Conservation (phyloP, 2,888 invertebrate genomes). For the Elysia crispata region DNA sequence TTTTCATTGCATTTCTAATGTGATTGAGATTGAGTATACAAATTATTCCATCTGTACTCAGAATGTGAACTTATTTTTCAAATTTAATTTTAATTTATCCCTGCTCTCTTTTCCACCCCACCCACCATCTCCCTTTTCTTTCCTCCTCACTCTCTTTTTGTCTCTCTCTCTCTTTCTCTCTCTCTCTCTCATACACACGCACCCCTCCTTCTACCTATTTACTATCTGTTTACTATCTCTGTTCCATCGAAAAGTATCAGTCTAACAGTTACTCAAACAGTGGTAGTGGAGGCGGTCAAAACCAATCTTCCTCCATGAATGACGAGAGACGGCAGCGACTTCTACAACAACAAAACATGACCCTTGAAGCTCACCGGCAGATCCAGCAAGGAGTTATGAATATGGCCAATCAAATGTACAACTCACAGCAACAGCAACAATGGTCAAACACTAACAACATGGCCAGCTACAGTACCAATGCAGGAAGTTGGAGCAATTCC, state of each 20-base stretch:
- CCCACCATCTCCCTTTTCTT: too few relatives aligned
- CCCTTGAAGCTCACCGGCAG: slow-evolving; percentile 35
- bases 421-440: neutral
- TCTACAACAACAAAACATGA: slow-evolving; percentile 38
- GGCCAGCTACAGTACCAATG: neutral
- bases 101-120: too few relatives aligned
- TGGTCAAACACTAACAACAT: neutral
- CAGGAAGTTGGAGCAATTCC: slow-evolving; percentile 4
- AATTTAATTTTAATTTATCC: too few relatives aligned
- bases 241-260: neutral
- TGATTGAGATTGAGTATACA: too few relatives aligned
- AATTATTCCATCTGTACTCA: too few relatives aligned
- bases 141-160: too few relatives aligned
- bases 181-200: too few relatives aligned
- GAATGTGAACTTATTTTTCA: too few relatives aligned
- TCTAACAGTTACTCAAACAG: neutral
- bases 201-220: too few relatives aligned
- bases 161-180: too few relatives aligned
- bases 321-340: slow-evolving; percentile 37
- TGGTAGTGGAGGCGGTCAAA: slow-evolving; percentile 16
- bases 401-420: slow-evolving; percentile 27
- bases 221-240: too few relatives aligned
- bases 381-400: slow-evolving; percentile 39
- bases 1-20: too few relatives aligned
- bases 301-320: neutral